Base-by-base conservation (phyloP, 2,113 vertebrate species). In the Psammodynastes pulverulentus region DNA sequence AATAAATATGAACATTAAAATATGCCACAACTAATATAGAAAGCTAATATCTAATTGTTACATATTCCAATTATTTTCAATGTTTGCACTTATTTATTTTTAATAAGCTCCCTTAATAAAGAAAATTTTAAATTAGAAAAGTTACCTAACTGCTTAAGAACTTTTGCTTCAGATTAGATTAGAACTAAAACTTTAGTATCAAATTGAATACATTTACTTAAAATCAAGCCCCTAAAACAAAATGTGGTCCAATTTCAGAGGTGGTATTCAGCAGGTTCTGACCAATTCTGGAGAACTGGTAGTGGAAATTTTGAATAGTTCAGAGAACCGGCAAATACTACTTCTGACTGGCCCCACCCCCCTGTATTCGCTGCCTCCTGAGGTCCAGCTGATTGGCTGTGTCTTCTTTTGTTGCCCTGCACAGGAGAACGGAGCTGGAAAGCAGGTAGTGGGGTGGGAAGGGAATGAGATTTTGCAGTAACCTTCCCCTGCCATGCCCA, bases 1-100 rank as follows among this genome's bases (percentile, higher is more conserved):
- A 19, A 56, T 90, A 94, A 85, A 85, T 39, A 89, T 0, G 0
- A 91, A 58, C 0, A 1, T 93, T 88, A 84, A 88, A 87, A 94
- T 93, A 93, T 92, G 10, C 85, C 92, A 48, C 48, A 29, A 19
- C 53, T 91, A 89, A 52, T 58, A 45, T 87, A 84, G 53, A 58
- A 46, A 53, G 4, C 67, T n/a, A 62, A 15, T 67, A 29, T 84
- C 13, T 72, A 54, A 93, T 39, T 17, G 19, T 79, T 93, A 87
- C 86, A 39, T 53, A 91, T 53, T 43, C 84, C 89, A 12, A 67
- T 91, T 89, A 79, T 10, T 45, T 24, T 46, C 9, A 5, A 34
- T 94, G 26, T 89, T 86, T 91, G 84, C 46, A 84, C 39, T 0
- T 72, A 12, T 84, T 90, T 93, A n/a, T 91, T 58, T 34, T 12